Conservation (phyloP, 2,797 vertebrate genomes). For the Anguilla anguilla region DNA sequence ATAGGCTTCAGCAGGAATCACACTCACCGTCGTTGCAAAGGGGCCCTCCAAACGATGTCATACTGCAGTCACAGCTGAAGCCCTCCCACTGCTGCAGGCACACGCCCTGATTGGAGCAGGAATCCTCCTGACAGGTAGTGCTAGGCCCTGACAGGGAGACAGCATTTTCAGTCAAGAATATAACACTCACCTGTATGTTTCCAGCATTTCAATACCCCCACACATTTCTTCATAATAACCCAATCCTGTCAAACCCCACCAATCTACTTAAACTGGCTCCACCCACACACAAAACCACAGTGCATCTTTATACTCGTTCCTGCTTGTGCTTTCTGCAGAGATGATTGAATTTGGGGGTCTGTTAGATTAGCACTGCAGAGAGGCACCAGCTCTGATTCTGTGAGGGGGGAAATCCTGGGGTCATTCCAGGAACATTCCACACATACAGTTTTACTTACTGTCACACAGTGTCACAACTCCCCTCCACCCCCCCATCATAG, state of each 20-base stretch:
- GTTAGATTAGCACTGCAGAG: not conserved
- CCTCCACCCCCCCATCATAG: not conserved
- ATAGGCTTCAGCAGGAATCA: not conserved
- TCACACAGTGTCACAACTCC: not conserved
- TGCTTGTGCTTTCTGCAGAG: not conserved
- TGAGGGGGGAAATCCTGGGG: not conserved
- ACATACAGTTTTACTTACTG: not conserved
- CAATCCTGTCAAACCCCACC: not conserved
- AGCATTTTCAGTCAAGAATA: not conserved
- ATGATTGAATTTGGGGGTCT: not conserved
- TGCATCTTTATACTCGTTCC: not conserved
- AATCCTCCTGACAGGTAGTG: constrained; percentile 98
- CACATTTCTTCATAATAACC: constrained; percentile 27
- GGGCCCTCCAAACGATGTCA: constrained; percentile 95
- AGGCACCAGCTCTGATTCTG: not conserved
- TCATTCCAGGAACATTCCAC: not conserved
- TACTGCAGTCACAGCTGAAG: constrained; percentile 97
- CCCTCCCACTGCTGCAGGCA: constrained; percentile 99
- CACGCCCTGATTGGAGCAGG: constrained; percentile 96
- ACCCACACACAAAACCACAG: not conserved
- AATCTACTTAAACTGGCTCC: not conserved
- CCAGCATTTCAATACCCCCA: not conserved
- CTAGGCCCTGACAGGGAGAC: constrained; percentile 83
- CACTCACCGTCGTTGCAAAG: constrained; percentile 95
- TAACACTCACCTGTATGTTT: not conserved